These are phyloP conservation scores for Buphagus erythrorhynchus DNA, from an alignment of 2,797 vertebrate genomes.

Conservation along the genomic window DNA sequence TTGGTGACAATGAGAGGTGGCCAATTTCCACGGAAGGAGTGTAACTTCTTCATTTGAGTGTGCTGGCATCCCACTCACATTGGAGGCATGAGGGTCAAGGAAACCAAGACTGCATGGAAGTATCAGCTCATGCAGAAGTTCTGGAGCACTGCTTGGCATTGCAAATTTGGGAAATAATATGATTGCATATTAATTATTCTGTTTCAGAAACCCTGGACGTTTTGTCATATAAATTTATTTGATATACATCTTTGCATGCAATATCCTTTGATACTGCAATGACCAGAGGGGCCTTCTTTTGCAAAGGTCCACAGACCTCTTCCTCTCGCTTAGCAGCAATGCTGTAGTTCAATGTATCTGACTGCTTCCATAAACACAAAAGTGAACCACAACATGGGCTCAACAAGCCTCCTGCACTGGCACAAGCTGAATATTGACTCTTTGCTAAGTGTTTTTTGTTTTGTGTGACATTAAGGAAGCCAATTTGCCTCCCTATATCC, in stretches of 20 bases:
- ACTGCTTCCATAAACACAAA: not conserved
- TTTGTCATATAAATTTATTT: not conserved
- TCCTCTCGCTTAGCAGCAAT: not conserved
- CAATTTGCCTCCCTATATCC: not conserved
- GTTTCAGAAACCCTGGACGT: not conserved
- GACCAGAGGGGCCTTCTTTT: not conserved
- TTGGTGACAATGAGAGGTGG: not conserved
- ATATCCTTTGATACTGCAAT: not conserved
- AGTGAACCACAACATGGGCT: not conserved
- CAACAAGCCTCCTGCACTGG: not conserved
- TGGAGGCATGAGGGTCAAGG: fast-evolving
- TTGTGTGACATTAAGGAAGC: not conserved
- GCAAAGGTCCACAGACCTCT: not conserved
- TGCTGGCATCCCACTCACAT: not conserved
- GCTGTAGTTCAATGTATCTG: not conserved
- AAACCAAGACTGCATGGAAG: not conserved
- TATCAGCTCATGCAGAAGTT: not conserved
- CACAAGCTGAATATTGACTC: not conserved
- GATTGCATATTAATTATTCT: not conserved
- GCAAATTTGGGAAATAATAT: not conserved
- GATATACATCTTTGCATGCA: not conserved
- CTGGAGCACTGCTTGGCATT: not conserved
- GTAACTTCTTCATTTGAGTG: fast-evolving
- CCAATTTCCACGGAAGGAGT: not conserved
- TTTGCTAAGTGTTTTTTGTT: not conserved